Evolutionary conservation across 2,888 invertebrate species (phyloP), one percentile per base, ranked within the genome.

Genomic region (Chaitophorus viminalis): DNA sequence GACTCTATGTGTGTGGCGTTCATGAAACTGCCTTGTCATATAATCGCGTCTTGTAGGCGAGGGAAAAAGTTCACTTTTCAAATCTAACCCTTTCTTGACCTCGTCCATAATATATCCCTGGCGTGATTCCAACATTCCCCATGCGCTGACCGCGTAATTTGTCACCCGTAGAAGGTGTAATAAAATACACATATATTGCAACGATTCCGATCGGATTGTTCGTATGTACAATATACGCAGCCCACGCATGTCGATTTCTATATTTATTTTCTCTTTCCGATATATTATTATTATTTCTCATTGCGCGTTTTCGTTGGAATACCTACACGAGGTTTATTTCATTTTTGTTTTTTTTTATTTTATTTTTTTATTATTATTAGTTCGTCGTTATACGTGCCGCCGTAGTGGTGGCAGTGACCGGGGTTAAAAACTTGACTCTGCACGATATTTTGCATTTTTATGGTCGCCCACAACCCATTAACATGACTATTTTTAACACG

Each of bases 371-470:
- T 60, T 60, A 60, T 60, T 60, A 21, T 75, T 75, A 75, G 39
- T 75, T 46, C 25, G 17, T 52, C 52, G 18, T 54, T 60, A 21
- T 33, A 78, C 54, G 78, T 78, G 54, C 60, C 1, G 6, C 78
- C 18, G 36, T 3, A 52, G 52, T 25, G 82, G 6, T 60, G 29
- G 36, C 8, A 52, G 52, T 25, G 82, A 54, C n/a, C 74, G n/a
- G 54, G 72, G 36, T 82, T 54, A 9, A 8, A 72, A 54, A 52
- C 74, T 54, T 54, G 52, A 74, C 54, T 21, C 74, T 11, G 72
- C 74, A 60, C 82, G 74, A 74, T 84, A 76, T 84, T 84, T 84
- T 65, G 39, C 76, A 39, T 76, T 76, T 83, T 85, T 76, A 85
- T 77, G 76, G 65, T 76, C 77, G 25, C 85, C 68, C 68, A n/a